Evolutionary conservation across 2,797 vertebrate species (phyloP), one percentile per base, ranked within the genome.

Genomic region (Eospalax fontanierii): DNA sequence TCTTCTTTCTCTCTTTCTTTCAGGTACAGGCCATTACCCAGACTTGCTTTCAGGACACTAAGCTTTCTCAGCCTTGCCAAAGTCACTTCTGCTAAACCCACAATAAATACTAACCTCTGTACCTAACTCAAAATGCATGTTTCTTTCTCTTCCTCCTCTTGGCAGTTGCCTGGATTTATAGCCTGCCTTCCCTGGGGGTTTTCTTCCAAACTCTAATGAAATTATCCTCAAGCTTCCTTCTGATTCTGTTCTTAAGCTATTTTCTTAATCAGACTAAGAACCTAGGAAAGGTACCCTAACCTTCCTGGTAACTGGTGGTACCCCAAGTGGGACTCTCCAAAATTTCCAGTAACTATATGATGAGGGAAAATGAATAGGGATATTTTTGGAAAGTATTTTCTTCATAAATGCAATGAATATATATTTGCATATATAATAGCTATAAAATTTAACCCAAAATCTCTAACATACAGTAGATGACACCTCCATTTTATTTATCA

Each of bases 371-470:
- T 35, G n/a, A 14, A 12, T 91, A 50, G n/a, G 28, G 21, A 73
- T 89, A 76, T 38, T 84, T 86, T 22, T 21, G 18, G 65, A 71
- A 82, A 87, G 1, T n/a, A 54, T 87, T 70, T 73, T 86, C 92
- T 65, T 4, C 18, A 68, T 3, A 30, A 35, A 40, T 73, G 40
- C 84, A 28, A 28, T 63, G 14, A 30, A 63, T 33, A 35, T 35
- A 59, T 38, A 22, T 57, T 54, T 38, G 24, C 35, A 3, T 75
- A 71, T n/a, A 0, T 33, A 70, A 63, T 76, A 3, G 8, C 19
- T 90, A 74, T 54, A 16, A n/a, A 83, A 71, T 95, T 94, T 73
- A 65, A 22, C 22, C 9, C 14, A 73, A 38, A 78, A 9, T 75
- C 18, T 87, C 68, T 59, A 90, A 7, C 33, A 5, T 74, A 22